Conservation (phyloP, 1,140 invertebrate species). For the Drosophila eugracilis region DNA sequence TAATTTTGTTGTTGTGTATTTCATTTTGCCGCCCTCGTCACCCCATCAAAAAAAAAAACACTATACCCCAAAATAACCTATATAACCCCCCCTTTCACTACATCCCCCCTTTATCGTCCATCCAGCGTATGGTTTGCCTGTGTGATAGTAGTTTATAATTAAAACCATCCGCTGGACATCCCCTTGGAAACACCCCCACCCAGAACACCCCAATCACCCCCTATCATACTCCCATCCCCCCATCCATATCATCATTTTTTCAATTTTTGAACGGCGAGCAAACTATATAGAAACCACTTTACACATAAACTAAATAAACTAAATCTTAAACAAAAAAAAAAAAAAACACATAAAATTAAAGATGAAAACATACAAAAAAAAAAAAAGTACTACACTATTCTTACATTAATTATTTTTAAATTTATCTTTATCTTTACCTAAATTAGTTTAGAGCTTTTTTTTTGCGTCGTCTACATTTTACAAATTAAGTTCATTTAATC, state of each 20-base stretch:
- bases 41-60: neutral
- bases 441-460: slow-evolving; percentile 71
- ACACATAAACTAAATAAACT: slow-evolving; percentile 25
- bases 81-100: neutral
- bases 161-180: slow-evolving; percentile 60
- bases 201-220: neutral
- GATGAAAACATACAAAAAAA: slow-evolving; percentile 47
- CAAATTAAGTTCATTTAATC: slow-evolving; percentile 70
- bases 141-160: slow-evolving; percentile 85
- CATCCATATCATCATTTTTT: slow-evolving; percentile 22
- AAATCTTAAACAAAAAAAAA: slow-evolving; percentile 25
- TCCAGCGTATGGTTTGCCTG: slow-evolving; percentile 76
- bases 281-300: slow-evolving; percentile 55
- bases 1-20: slow-evolving; percentile 61
- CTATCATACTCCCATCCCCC: neutral
- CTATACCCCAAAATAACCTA: neutral
- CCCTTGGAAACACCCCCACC: neutral
- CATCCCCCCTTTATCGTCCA: slow-evolving; percentile 4
- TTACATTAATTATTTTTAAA: slow-evolving; percentile 78
- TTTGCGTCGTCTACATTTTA: slow-evolving; percentile 70
- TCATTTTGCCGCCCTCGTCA: slow-evolving; percentile 42
- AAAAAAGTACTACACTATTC: slow-evolving; percentile 60
- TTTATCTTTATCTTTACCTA: slow-evolving; percentile 52
- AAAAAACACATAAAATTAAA: slow-evolving; percentile 34
- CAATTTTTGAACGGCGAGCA: slow-evolving; percentile 58